Conservation (phyloP, 2,888 invertebrate species). For the Keiferia lycopersicella region DNA sequence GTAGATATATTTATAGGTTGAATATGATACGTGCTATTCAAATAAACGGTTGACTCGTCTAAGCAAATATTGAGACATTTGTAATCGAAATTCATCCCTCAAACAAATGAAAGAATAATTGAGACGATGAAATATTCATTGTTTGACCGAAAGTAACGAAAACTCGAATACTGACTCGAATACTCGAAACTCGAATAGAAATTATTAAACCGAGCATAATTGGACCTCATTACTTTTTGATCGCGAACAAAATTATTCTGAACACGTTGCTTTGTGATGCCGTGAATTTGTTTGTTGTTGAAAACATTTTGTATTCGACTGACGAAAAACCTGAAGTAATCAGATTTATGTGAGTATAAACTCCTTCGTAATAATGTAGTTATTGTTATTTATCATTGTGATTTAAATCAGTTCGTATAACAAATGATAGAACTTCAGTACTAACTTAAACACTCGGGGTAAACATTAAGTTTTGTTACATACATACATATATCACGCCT, state of each 20-base stretch:
- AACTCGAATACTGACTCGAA: slow-evolving; percentile 33
- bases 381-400: not conserved
- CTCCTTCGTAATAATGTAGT: not conserved
- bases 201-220: slow-evolving; percentile 38
- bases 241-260: slow-evolving; percentile 17
- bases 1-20: not conserved
- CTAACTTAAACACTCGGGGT: no score
- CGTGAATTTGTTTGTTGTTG: slow-evolving; percentile 1
- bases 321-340: not conserved
- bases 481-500: no score
- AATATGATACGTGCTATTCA: not conserved
- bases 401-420: no score
- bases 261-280: slow-evolving; percentile 10
- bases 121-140: slow-evolving; percentile 53
- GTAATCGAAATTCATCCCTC: slow-evolving; percentile 51
- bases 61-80: slow-evolving; percentile 43
- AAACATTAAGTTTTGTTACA: no score
- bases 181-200: slow-evolving; percentile 36
- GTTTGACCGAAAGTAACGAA: slow-evolving; percentile 48
- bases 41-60: slow-evolving; percentile 34
- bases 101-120: slow-evolving; percentile 54
- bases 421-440: no score
- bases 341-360: not conserved
- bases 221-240: slow-evolving; percentile 31
- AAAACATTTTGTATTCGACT: slow-evolving; percentile 1